Evolutionary conservation across 2,113 vertebrate species (phyloP), one percentile per base, ranked within the genome.

Genomic region (Tinamus guttatus): DNA sequence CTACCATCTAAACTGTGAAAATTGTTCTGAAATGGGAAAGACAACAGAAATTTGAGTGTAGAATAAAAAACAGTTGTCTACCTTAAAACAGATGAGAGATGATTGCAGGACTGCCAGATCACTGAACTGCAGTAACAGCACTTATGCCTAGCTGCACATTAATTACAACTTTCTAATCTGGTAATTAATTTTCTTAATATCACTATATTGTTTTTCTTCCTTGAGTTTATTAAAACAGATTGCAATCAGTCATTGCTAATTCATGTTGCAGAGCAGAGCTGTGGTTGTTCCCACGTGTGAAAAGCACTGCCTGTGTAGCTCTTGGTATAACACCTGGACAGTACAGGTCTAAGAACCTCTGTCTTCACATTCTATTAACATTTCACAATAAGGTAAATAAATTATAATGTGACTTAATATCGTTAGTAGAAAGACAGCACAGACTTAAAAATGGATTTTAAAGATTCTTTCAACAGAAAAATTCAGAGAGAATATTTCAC

Each of bases 121-220:
- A 96, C 95, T 90, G 84, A 89, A 94, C 94, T 81, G 81, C 75
- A 86, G 87, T 89, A 82, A 94, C 94, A 89, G 73, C 90, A 77
- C 94, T 97, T 92, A 95, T 64, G 94, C 89, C 89, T 95, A 98
- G 95, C 86, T 97, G 96, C 97, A 97, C 89, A 94, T 96, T 96
- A 96, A 97, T 97, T 97, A 97, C 94, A 89, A 98, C 95, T 96
- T 97, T 96, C 89, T 76, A 97, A 97, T 97, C 91, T 94, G 95
- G 95, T 92, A 95, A 98, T 97, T 93, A 97, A 97, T 98, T 97
- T 93, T 95, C 92, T 97, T 96, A 97, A 93, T 96, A 95, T 68
- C 90, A 89, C 91, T 95, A 90, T 73, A 93, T 83, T 30, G 85
- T 87, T 95, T 97, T 96, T 94, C 83, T 96, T 96, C 81, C 90